Base-by-base conservation (phyloP, 64 coral and sea anemone genomes). In the Pocillopora verrucosa region DNA sequence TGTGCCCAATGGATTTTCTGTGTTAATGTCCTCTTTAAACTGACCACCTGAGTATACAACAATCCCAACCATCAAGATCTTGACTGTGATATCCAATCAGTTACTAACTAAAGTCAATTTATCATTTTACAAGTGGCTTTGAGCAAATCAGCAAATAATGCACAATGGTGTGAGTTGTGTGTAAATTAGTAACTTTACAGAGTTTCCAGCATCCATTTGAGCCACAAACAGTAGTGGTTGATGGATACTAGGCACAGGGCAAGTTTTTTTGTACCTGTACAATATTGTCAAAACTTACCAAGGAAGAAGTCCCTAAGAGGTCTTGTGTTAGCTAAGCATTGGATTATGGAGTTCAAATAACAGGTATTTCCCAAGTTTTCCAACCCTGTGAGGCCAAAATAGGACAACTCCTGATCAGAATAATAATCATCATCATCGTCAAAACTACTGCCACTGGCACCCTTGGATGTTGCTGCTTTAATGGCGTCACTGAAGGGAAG, bases 281-380 rank as follows among this genome's bases (percentile, higher is more conserved):
- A 25, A 13, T 59, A 76, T 24, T 36, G 13, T 60, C 12, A 60
- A 76, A 26, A 10, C 92, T 91, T 68, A 95, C 93, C 86, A 56
- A 95, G 74, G 59, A 95, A 95, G 51, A 88, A 95, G 63, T 95
- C 94, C 62, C 94, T 95, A 13, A 95, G 94, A 24, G 68, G 74
- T 24, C 90, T 76, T 56, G 94, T 92, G 58, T 95, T 95, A 56
- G 87, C 94, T 64, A 95, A 63, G 63, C 94, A 95, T 64, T 95
- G 94, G n/a, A 95, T 63, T 57, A 95, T 95, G 22, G 94, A 95
- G 75, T 95, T 95, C 22, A 95, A 72, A 77, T 95, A 95, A 36
- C 94, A 95, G 15, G 94, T 95, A 56, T 95, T 95, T 60, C 94
- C 94, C 20, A 95, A 80, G 37, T 95, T 95, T 24, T 95, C 94